A percentile compares a stretch with the other conserved stretches of the same genome.
Conservation (phyloP, 2,888 invertebrate species). For the Sinhomidia bicolor region DNA sequence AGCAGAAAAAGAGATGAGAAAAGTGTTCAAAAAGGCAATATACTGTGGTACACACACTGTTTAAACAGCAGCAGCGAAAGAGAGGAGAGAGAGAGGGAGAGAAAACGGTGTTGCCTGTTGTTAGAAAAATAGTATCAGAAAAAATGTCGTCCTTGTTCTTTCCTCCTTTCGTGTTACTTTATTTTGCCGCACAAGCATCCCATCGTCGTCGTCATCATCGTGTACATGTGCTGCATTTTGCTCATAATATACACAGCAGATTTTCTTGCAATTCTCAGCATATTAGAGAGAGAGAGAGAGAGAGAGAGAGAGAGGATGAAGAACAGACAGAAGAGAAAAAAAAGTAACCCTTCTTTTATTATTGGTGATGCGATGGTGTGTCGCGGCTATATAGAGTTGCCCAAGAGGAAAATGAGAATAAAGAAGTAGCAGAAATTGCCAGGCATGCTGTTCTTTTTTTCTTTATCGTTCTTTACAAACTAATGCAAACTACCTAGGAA, state of each 20-base stretch:
- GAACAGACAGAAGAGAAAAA: background rate
- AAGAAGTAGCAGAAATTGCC: slow-evolving; percentile 58
- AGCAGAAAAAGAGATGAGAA: background rate
- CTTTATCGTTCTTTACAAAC: slow-evolving; percentile 59
- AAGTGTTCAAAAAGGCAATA: background rate
- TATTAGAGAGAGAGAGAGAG: slow-evolving; percentile 10
- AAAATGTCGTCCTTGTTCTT: slow-evolving; percentile 9
- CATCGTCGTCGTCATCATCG: background rate
- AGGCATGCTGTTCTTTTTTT: slow-evolving; percentile 65
- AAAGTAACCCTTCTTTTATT: background rate
- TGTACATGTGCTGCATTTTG: slow-evolving; percentile 47
- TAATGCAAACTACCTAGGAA: background rate
- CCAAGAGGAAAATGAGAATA: slow-evolving; percentile 65
- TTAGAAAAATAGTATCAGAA: background rate
- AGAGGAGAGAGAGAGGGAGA: background rate
- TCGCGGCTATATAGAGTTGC: slow-evolving; percentile 41
- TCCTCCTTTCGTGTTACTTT: background rate
- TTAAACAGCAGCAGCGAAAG: too few species aligned
- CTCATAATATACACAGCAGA: slow-evolving; percentile 45
- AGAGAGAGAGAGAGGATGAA: slow-evolving; percentile 11
- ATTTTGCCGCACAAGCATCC: slow-evolving; percentile 3
- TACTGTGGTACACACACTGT: slow-evolving; percentile 27
- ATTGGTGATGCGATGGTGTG: background rate
- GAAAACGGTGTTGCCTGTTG: background rate
- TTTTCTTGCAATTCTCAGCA: slow-evolving; percentile 69